phyloP scores from a whole-genome alignment of 2,797 vertebrate species.

The Channa striata region DNA sequence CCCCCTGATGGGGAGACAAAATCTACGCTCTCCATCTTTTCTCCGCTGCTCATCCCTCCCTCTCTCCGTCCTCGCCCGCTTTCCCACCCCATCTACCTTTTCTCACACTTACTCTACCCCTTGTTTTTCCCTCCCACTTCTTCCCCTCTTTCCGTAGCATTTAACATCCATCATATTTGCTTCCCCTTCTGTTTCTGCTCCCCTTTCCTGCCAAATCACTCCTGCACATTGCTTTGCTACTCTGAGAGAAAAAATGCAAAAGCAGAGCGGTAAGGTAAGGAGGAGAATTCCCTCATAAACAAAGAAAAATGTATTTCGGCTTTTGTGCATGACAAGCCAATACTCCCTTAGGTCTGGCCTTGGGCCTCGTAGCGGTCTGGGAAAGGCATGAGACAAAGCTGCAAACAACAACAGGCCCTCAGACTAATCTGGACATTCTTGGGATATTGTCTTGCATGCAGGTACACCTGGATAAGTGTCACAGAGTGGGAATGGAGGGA shows the following conservation, averaged over 20 bases:
- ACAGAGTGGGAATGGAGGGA: constrained; percentile 57
- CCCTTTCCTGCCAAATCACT: constrained; percentile 31
- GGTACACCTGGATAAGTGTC: constrained; percentile 65
- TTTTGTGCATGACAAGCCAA: constrained; percentile 67
- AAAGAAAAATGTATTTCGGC: constrained; percentile 77
- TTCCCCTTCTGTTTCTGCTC: constrained; percentile 17
- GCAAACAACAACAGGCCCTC: constrained; percentile 72
- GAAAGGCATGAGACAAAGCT: constrained; percentile 66
- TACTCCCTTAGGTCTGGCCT: constrained; percentile 80
- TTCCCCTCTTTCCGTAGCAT: constrained; percentile 31
- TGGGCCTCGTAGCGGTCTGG: constrained; percentile 51
- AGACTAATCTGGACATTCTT: constrained; percentile 73
- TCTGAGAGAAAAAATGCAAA: constrained; percentile 6
- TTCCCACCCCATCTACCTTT: constrained; percentile 29
- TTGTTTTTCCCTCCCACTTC: not conserved
- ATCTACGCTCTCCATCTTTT: constrained; percentile 54
- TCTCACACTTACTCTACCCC: constrained; percentile 6
- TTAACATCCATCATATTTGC: constrained; percentile 16
- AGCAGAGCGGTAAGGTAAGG: constrained; percentile 57
- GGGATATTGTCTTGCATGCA: constrained; percentile 81
- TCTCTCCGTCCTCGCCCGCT: not conserved
- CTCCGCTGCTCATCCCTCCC: constrained; percentile 13
- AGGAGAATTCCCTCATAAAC: constrained; percentile 52
- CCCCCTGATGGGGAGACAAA: constrained; percentile 71
- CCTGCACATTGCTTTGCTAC: constrained; percentile 23